These are phyloP conservation scores for Piscicola geometra DNA, from an alignment of 2,888 invertebrate genomes.

Conservation along the genomic window DNA sequence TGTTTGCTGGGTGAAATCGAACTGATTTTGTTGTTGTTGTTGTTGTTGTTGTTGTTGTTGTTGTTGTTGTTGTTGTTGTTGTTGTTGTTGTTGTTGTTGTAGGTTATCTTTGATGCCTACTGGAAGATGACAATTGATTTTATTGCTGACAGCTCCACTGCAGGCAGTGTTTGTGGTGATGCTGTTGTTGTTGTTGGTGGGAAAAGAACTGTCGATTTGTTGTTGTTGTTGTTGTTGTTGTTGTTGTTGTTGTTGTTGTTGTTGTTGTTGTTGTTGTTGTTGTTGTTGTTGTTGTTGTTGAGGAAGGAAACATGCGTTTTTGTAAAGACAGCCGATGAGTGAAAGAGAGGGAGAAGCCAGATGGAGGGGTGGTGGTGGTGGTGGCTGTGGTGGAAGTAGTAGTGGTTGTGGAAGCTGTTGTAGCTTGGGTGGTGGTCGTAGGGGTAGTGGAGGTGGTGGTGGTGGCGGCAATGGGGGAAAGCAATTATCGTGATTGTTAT, in stretches of 20 bases:
- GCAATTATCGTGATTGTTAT: not conserved
- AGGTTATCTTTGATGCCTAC: not conserved
- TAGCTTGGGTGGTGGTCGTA: not conserved
- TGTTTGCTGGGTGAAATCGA: not conserved
- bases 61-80: no score
- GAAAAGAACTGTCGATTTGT: no score
- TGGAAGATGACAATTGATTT: not conserved
- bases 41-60: no score
- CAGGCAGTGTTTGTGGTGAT: no score
- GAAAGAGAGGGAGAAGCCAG: not conserved
- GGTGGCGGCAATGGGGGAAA: constrained; percentile 9
- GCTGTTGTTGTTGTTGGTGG: no score
- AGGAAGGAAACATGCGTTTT: constrained; percentile 7
- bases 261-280: not conserved
- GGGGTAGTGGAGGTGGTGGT: constrained; percentile 17
- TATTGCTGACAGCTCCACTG: not conserved
- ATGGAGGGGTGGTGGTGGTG: not conserved
- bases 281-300: constrained; percentile 2
- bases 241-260: not conserved
- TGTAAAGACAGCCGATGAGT: constrained; percentile 5
- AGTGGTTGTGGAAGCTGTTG: not conserved
- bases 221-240: no score
- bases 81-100: not conserved
- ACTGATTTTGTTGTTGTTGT: no score
- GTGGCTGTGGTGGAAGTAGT: constrained; percentile 13